Evolutionary conservation across 1,140 invertebrate genomes (phyloP).

Genomic region (Trachymyrmex septentrionalis): DNA sequence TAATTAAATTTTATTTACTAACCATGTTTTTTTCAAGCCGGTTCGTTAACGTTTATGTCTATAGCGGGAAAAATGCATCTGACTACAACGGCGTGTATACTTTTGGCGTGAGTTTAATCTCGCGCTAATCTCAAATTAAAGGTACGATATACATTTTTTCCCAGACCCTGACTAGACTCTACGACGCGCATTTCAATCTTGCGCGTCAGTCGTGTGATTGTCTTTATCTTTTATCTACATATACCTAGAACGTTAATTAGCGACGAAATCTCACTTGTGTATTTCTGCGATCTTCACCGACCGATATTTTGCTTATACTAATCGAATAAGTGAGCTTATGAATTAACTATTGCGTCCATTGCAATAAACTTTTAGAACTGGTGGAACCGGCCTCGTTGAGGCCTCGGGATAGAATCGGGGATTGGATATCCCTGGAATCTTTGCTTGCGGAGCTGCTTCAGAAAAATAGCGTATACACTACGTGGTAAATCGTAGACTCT

Average conservation of each 20-base stretch:
- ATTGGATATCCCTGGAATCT: slow-evolving; percentile 14
- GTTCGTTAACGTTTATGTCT: slow-evolving; percentile 45
- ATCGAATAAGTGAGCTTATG: not conserved
- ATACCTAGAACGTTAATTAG: slow-evolving; percentile 56
- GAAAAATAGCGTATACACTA: slow-evolving; percentile 61
- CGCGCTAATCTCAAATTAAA: slow-evolving; percentile 30
- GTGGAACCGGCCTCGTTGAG: slow-evolving; percentile 54
- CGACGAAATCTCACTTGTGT: slow-evolving; percentile 50
- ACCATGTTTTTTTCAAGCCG: not conserved
- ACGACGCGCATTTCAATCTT: slow-evolving; percentile 35
- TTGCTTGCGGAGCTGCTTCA: slow-evolving; percentile 20
- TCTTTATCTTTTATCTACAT: slow-evolving; percentile 46
- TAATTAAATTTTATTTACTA: slow-evolving; percentile 48
- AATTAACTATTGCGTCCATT: not conserved
- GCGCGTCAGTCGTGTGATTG: not conserved
- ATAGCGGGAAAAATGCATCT: not conserved
- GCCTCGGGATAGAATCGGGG: slow-evolving; percentile 23
- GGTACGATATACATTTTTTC: slow-evolving; percentile 16
- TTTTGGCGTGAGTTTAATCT: slow-evolving; percentile 8
- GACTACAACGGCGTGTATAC: not conserved
- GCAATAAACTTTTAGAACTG: slow-evolving; percentile 34
- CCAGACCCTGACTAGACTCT: slow-evolving; percentile 6
- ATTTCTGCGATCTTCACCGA: slow-evolving; percentile 19
- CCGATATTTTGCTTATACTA: slow-evolving; percentile 31
- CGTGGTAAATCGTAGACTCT: slow-evolving; percentile 26